Evolutionary conservation across 1,140 invertebrate species (phyloP), one percentile per base, ranked within the genome.

Genomic region (Potamilus streckersoni): DNA sequence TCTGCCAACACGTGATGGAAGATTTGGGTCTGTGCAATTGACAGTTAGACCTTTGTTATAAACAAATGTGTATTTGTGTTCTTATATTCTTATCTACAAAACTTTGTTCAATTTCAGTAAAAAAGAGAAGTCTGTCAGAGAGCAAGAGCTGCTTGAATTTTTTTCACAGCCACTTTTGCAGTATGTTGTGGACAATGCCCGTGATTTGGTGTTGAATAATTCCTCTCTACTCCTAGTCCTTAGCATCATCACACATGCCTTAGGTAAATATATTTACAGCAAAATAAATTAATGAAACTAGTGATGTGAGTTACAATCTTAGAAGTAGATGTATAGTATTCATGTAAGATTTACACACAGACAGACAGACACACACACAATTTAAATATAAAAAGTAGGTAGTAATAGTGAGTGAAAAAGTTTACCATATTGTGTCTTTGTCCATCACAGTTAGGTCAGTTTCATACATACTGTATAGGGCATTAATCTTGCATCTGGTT

Each of bases 121-220:
- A 86, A 98, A 98, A 88, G 93, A 95, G 49, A 88, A 92, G 11
- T 91, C 93, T 13, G 82, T 94, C 17, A 91, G 95, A 64, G 92
- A 93, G 38, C 91, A 93, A 58, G 96, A 98, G 90, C 91, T 98
- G 11, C 86, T 94, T 16, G 92, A 93, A 31, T 91, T 92, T 67
- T 92, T 95, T 1, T 92, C 93, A 38, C 91, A 92, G 1, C 90
- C 90, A 17, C 88, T 97, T 56, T 88, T 95, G 3, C 85, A 93
- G 27, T 89, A 92, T 58, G 92, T 97, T 56, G 86, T 88, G 19
- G 87, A 91, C 27, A 91, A 96, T 78, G 86, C 93, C 0, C 79
- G 90, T 19, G 92, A 92, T 69, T 95, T 95, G 93, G 86, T 96
- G 2, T 92, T 91, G 15, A 93, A 92, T 81, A 93, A 93, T 71